Base-by-base conservation (phyloP, 2,797 vertebrate species). In the Sebastes taczanowskii region DNA sequence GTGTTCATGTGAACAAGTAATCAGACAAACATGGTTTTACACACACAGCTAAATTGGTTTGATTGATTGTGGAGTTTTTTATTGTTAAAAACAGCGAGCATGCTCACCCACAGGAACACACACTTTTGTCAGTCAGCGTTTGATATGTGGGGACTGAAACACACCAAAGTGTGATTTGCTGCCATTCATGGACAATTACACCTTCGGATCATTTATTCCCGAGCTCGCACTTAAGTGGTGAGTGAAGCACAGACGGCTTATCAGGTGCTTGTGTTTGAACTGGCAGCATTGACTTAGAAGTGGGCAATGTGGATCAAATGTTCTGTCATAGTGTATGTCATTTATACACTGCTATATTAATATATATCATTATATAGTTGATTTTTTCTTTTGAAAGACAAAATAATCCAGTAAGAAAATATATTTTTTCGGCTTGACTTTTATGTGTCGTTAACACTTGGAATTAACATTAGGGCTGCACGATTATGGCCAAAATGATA, bases 1-100 rank as follows among this genome's bases (percentile, higher is more conserved):
- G 38, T 59, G 53, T 77, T 86, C 52, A 60, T 78, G 13, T 16
- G 9, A 74, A 59, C 65, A 77, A 67, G 11, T 16, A 73, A 65
- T 60, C 55, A 70, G 14, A 86, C 73, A 55, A 71, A 78, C 80
- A n/a, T 30, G 61, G 29, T 75, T 71, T 14, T 42, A 38, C 59
- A 30, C 62, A 62, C 7, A 20, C 27, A 22, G 64, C 58, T 76
- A 59, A 20, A 6, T 11, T 49, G 69, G 22, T 60, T 9, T 25
- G 59, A 74, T 56, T 71, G 77, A 78, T 59, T 67, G 18, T n/a
- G 5, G n/a, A 53, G 38, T 42, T 70, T 61, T 61, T 70, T 52
- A 25, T 46, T 73, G 18, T 65, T 23, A 23, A 34, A 42, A 49
- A 11, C 65, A 56, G 27, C 9, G 11, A 49, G 27, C 2, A 53